These are phyloP conservation scores for Ormia ochracea DNA, from an alignment of 2,888 invertebrate genomes.

Conservation along the genomic window DNA sequence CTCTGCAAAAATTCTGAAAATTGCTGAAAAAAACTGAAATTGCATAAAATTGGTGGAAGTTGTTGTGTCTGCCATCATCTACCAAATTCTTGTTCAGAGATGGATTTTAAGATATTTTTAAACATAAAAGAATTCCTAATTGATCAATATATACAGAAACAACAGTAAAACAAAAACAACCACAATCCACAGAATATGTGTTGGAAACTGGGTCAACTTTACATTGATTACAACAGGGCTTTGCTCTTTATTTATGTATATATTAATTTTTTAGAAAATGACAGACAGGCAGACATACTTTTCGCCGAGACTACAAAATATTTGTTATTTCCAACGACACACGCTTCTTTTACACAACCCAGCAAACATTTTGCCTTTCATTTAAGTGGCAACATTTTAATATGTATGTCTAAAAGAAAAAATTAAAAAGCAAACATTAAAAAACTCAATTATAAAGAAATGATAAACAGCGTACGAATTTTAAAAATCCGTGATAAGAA, in stretches of 20 bases:
- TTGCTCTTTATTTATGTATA: conserved; percentile 45
- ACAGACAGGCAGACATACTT: conserved; percentile 20
- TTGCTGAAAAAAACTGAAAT: conserved; percentile 12
- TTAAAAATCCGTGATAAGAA: no score
- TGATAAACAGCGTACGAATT: no score
- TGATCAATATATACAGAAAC: conserved; percentile 38
- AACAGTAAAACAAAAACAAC: not conserved
- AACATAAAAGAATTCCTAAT: conserved; percentile 20
- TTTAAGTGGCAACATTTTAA: no score
- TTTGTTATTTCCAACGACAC: conserved; percentile 2
- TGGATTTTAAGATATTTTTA: conserved; percentile 8
- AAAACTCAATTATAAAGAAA: no score
- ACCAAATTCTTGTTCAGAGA: conserved; percentile 4
- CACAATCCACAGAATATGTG: conserved; percentile 41
- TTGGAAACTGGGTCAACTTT: conserved; percentile 59
- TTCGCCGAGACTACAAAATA: conserved; percentile 43
- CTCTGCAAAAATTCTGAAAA: not conserved
- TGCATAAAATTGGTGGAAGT: not conserved
- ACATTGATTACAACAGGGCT: conserved; percentile 57
- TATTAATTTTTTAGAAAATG: conserved; percentile 4
- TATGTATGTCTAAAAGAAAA: no score
- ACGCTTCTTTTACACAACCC: conserved; percentile 6
- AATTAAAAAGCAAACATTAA: no score
- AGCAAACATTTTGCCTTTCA: no score
- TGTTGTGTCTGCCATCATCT: not conserved